Conservation (phyloP, 2,888 invertebrate genomes). For the Tinea pellionella region DNA sequence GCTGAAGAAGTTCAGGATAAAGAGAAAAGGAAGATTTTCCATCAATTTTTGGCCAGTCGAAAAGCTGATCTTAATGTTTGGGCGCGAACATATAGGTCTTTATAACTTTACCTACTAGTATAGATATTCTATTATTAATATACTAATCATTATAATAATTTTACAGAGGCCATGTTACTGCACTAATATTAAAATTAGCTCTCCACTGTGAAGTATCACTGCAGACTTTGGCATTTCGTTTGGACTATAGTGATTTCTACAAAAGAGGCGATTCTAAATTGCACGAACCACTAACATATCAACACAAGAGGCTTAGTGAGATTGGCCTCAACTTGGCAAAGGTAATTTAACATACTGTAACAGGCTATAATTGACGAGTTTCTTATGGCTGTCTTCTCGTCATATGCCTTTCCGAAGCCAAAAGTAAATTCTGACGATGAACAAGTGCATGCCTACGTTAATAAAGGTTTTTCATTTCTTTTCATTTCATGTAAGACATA, state of each 20-base stretch:
- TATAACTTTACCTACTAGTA: neutral
- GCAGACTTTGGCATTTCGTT: constrained; percentile 88
- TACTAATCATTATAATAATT: no score
- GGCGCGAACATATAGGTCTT: constrained; percentile 77
- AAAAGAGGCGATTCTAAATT: constrained; percentile 83
- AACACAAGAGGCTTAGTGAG: constrained; percentile 72
- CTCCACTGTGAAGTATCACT: constrained; percentile 87
- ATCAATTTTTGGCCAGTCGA: constrained; percentile 71
- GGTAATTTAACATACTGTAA: no score
- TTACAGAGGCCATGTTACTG: constrained; percentile 82
- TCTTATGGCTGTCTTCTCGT: no score
- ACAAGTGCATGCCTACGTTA: no score
- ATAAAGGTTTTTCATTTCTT: no score
- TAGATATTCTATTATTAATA: neutral
- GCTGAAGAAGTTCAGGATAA: constrained; percentile 70
- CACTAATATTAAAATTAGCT: constrained; percentile 86
- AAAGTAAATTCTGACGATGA: no score
- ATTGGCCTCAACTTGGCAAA: constrained; percentile 52
- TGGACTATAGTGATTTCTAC: constrained; percentile 97
- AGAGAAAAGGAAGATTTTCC: constrained; percentile 72
- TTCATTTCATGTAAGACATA: no score
- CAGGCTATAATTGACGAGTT: no score
- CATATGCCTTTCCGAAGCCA: no score
- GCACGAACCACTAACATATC: constrained; percentile 74
- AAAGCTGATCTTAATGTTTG: constrained; percentile 76